Conservation (phyloP, 2,113 vertebrate genomes). For the Romanogobio albipinnatus region DNA sequence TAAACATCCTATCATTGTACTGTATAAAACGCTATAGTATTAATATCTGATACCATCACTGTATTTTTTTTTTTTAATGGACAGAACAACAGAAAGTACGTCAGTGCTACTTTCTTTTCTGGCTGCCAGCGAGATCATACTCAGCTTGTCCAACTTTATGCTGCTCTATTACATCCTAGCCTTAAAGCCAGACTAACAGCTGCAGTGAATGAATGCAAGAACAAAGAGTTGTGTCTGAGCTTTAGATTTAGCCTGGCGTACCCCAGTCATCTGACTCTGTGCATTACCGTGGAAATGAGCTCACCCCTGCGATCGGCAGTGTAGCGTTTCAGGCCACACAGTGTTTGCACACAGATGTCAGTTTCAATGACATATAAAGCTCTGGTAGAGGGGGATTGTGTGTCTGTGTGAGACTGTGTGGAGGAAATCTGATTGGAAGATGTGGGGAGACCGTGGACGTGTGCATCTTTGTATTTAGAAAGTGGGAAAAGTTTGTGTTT, state of each 20-base stretch:
- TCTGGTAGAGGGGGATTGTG: background rate
- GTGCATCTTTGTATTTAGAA: background rate
- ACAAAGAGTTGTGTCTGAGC: conserved; percentile 28
- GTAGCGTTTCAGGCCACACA: conserved; percentile 14
- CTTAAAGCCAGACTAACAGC: conserved; percentile 10
- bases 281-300: conserved; percentile 11
- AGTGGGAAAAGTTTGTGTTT: background rate
- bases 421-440: background rate
- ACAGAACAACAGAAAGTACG: background rate
- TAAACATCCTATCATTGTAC: background rate
- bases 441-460: background rate
- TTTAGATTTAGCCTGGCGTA: conserved; percentile 11
- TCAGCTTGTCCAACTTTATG: background rate
- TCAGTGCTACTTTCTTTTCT: background rate
- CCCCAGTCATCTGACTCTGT: background rate
- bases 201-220: background rate
- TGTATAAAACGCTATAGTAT: background rate
- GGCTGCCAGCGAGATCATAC: background rate
- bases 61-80: conserved; percentile 2
- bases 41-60: background rate
- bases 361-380: background rate
- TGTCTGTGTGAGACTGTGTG: background rate
- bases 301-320: background rate
- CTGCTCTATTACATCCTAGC: background rate
- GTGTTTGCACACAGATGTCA: conserved; percentile 11